Evolutionary conservation across 2,797 vertebrate species (phyloP).

Genomic region (Aratinga solstitialis): DNA sequence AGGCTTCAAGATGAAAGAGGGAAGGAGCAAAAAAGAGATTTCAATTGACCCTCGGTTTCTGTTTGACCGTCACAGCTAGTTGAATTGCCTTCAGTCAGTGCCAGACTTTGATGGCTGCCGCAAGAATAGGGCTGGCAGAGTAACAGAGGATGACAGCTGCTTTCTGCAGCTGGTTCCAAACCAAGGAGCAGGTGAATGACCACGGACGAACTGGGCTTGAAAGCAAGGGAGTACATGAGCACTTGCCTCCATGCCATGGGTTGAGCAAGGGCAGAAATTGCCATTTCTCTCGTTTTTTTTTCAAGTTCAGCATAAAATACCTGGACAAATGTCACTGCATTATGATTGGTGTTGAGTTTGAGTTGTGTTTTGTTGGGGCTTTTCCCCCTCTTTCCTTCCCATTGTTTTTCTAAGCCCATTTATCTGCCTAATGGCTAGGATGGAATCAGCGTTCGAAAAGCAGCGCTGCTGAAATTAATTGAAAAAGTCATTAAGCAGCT

Average conservation of each 20-base stretch:
- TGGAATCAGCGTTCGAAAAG: conserved; percentile 61
- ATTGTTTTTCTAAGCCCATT: conserved; percentile 30
- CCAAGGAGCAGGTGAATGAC: conserved; percentile 24
- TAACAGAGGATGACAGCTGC: conserved; percentile 58
- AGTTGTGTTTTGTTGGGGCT: neutral
- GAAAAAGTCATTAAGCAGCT: conserved; percentile 64
- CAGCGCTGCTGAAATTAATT: conserved; percentile 58
- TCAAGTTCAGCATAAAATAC: conserved; percentile 35
- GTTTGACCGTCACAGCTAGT: conserved; percentile 65
- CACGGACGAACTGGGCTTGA: conserved; percentile 27
- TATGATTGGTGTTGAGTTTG: neutral
- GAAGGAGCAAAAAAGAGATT: neutral
- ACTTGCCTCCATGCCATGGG: neutral
- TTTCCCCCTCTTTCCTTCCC: neutral
- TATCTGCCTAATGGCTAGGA: conserved; percentile 39
- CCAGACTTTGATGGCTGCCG: conserved; percentile 51
- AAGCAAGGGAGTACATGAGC: neutral
- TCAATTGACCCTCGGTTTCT: neutral
- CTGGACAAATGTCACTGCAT: neutral
- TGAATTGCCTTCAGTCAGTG: conserved; percentile 62
- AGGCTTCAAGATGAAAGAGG: neutral
- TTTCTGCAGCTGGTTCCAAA: conserved; percentile 57
- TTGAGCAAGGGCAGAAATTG: neutral
- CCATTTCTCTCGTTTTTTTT: neutral
- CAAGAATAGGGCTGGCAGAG: conserved; percentile 50